Base-by-base conservation (phyloP, 2,888 invertebrate genomes). In the Linnaemya tessellans region DNA sequence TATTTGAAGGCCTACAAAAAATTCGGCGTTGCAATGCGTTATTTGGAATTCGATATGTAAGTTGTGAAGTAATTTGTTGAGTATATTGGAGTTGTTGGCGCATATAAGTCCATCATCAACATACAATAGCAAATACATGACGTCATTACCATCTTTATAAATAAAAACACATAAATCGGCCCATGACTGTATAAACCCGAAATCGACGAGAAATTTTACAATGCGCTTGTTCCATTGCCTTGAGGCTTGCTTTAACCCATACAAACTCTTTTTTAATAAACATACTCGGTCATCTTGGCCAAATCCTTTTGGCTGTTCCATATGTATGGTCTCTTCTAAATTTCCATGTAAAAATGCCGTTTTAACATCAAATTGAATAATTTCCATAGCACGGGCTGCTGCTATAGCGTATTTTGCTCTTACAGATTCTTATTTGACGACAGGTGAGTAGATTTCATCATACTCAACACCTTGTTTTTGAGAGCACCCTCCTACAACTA, bases 391-490 rank as follows among this genome's bases (percentile, higher is more conserved):
- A 80, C 51, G 41, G 70, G 60, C 30, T 30, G 86, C 82, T 60
- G 84, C 87, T 18, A 87, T 70, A 20, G 88, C 54, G 20, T 87
- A 58, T 18, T 88, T 60, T 18, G 41, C 41, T 20, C 87, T 43
- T 10, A 88, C 79, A 7, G 86, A 87, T 0, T 82, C 85, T 30
- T 87, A 84, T 43, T 80, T 80, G 1, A 87, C 85, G 0, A 88
- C 87, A 15, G 86, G 87, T 11, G 87, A 78, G 56, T 86, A 87
- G 7, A 86, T 86, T 83, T 88, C 87, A 7, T 75, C 56, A 58
- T 87, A 88, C 25, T 89, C 87, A 11, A 88, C 38, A 3, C 87
- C 86, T 51, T 64, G 65, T 51, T 81, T 85, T 74, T 88, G 87
- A 13, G 84, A 80, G 54, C 81, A 88, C 0, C 87, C 87, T 64